Evolutionary conservation across 2,113 vertebrate genomes (phyloP), one percentile per base, ranked within the genome.

Genomic region (Lanius ludovicianus): DNA sequence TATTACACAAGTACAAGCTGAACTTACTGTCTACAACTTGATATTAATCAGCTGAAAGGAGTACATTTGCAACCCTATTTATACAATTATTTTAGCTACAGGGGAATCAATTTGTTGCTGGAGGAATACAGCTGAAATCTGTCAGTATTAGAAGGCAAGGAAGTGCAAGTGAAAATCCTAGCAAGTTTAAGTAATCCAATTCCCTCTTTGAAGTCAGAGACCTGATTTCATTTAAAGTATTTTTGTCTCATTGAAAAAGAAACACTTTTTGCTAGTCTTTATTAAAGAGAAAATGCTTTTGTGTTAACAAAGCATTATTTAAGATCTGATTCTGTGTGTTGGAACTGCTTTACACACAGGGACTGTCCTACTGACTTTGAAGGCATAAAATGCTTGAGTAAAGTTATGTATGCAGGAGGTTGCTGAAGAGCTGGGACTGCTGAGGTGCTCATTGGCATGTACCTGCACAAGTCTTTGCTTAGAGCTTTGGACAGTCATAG

Each of bases 31-130:
- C 52, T 76, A 60, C 47, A 84, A 81, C 76, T 93, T 87, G 64
- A n/a, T 90, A 60, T 78, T 88, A 67, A 92, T 94, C 88, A 81
- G 76, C 73, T 75, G 52, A 63, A 92, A 56, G 52, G 52, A 74
- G 44, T 37, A 70, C 21, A 78, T 96, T 90, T 90, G 25, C 60
- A 81, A 90, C 65, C 28, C 27, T 77, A 46, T 86, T 96, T 95
- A 63, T 81, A 84, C 67, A 78, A 71, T 86, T 88, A 71, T 89
- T 96, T 81, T 90, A 78, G 44, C 76, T 68, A 84, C 49, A 60
- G 68, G 24, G 74, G 47, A 92, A 90, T 75, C 44, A n/a, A 50
- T 77, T 81, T 86, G 31, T 84, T 96, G 62, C 73, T 89, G 53
- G 56, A 95, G 56, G 18, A 92, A 78, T 89, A 67, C 59, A 71